A percentile compares a stretch with the other conserved stretches of the same genome.
Conservation (phyloP, 2,888 invertebrate species). For the Sphinx pinastri region DNA sequence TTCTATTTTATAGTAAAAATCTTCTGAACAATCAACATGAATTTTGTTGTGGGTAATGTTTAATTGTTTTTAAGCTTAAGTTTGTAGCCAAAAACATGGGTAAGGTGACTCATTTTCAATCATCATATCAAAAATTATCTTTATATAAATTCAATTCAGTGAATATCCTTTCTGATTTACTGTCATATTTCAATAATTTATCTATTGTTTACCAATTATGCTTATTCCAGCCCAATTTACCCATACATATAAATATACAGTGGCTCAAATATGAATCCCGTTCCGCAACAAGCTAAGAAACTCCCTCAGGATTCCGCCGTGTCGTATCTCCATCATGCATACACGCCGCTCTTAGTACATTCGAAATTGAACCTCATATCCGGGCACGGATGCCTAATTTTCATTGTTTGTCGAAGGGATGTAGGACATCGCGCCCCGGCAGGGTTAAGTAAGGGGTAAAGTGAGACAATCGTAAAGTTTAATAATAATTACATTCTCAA, state of each 20-base stretch:
- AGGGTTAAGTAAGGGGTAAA: conserved; percentile 74
- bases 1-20: too few relatives aligned
- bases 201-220: conserved; percentile 43
- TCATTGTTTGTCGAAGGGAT: conserved; percentile 38
- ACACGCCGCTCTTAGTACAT: conserved; percentile 37
- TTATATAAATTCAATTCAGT: too few relatives aligned
- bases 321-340: conserved; percentile 56
- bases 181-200: too few relatives aligned
- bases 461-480: conserved; percentile 85
- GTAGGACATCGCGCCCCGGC: conserved; percentile 48
- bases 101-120: too few relatives aligned
- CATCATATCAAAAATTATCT: too few relatives aligned
- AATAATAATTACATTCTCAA: conserved; percentile 85
- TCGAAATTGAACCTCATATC: conserved; percentile 33
- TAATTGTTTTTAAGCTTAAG: too few relatives aligned
- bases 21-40: too few relatives aligned
- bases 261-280: conserved; percentile 79
- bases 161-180: too few relatives aligned
- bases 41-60: too few relatives aligned
- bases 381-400: conserved; percentile 41
- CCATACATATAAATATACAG: conserved; percentile 67
- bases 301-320: conserved; percentile 78
- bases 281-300: conserved; percentile 80
- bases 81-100: too few relatives aligned
- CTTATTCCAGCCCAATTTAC: conserved; percentile 40